Conservation (phyloP, 2,113 vertebrate genomes). For the Malurus elegans region DNA sequence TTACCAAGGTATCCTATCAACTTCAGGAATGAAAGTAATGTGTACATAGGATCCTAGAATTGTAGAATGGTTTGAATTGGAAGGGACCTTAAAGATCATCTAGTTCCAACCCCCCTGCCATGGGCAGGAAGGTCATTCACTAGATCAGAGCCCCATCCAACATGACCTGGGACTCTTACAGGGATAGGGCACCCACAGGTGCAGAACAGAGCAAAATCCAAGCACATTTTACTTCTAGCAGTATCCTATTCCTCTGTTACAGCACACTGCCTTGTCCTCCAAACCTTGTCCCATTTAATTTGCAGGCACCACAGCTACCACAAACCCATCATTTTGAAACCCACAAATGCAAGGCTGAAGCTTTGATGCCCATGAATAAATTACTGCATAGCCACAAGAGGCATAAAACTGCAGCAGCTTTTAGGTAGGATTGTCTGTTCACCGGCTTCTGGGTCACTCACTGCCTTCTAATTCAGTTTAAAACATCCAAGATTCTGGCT, state of each 20-base stretch:
- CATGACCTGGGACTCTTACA: background rate
- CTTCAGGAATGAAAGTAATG: background rate
- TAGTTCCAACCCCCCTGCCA: background rate
- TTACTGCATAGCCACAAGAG: background rate
- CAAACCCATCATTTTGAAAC: background rate
- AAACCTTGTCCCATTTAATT: background rate
- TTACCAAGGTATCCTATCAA: background rate
- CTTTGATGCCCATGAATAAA: background rate
- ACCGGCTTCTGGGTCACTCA: background rate
- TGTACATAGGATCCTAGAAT: background rate
- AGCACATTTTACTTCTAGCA: background rate
- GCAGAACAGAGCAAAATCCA: background rate
- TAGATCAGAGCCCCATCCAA: background rate
- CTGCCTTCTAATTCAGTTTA: background rate
- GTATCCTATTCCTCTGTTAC: background rate
- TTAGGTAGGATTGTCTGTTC: background rate
- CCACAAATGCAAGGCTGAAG: background rate
- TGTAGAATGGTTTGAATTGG: background rate
- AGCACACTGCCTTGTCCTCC: background rate
- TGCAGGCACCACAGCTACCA: background rate
- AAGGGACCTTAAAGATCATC: background rate
- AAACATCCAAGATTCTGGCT: background rate
- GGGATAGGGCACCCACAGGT: background rate
- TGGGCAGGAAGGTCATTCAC: background rate
- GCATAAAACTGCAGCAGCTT: background rate